Conservation (phyloP, 2,797 vertebrate genomes). For the Pempheris klunzingeri region DNA sequence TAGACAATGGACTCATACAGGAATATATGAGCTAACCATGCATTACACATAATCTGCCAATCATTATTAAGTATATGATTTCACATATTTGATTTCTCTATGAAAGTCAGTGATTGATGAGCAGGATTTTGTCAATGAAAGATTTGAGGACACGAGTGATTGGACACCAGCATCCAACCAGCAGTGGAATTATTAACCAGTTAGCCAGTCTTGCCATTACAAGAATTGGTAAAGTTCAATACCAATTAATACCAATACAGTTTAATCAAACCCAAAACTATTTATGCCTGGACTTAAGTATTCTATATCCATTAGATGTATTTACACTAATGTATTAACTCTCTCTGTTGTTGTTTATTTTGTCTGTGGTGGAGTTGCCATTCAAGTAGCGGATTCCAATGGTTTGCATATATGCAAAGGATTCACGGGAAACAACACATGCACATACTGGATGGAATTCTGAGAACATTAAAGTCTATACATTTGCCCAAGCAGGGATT, state of each 20-base stretch:
- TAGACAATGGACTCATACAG: background rate
- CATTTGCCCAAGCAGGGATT: conserved; percentile 22
- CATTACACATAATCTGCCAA: conserved; percentile 2
- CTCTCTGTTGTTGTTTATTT: background rate
- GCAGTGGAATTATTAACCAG: background rate
- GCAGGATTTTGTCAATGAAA: background rate
- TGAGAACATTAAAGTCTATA: background rate
- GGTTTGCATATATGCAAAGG: background rate
- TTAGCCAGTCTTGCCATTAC: background rate
- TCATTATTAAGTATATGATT: background rate
- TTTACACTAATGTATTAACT: background rate
- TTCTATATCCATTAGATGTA: background rate
- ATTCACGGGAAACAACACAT: background rate
- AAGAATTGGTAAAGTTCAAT: too few species aligned
- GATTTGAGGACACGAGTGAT: background rate
- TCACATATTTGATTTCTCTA: background rate
- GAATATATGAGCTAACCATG: background rate
- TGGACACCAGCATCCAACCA: background rate
- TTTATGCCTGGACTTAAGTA: background rate
- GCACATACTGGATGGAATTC: background rate
- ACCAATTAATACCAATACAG: too few species aligned
- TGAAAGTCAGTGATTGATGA: too few species aligned
- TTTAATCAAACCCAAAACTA: background rate
- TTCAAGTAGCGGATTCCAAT: background rate
- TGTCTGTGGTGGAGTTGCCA: background rate